Evolutionary conservation across 2,797 vertebrate species (phyloP), one percentile per base, ranked within the genome.

Genomic region (Myotis daubentonii): DNA sequence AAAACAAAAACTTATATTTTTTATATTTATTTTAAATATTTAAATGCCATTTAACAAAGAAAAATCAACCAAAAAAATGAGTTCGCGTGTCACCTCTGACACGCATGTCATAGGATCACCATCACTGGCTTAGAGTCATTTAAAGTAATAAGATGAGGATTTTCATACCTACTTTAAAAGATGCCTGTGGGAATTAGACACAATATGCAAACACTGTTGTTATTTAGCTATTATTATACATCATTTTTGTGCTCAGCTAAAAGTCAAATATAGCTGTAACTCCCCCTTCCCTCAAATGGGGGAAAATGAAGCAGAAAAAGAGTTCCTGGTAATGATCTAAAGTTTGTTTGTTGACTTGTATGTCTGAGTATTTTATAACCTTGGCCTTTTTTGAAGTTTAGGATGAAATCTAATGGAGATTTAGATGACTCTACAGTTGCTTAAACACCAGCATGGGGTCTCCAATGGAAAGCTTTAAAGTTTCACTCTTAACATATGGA

Each of bases 361-460:
- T 95, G 95, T 94, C 93, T 95, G 60, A 72, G 11, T 96, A 68
- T 97, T 98, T 98, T 97, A 97, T 98, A 87, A 74, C 74, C 30
- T 96, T 96, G 90, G 49, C 88, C 91, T 97, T 84, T 82, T 96
- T 90, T 93, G 93, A 87, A 88, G 47, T 89, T 87, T 66, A 55
- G 80, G n/a, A 92, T 79, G 70, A 96, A 97, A 97, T 95, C 8
- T 80, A 84, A 97, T 66, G 84, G 68, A 80, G 90, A 89, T 96
- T 96, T 96, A 94, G 55, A 95, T 95, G 96, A 94, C 53, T 81
- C 82, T 94, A 66, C 68, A 95, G 91, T 74, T 96, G 82, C 92
- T 96, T 72, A 87, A 91, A 95, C 49, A 86, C 60, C 71, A 94
- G 82, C 95, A 92, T 15, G 80, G 76, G 90, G 87, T 97, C 95